Conservation (phyloP, 2,797 vertebrate genomes). For the Delichon dasypus region DNA sequence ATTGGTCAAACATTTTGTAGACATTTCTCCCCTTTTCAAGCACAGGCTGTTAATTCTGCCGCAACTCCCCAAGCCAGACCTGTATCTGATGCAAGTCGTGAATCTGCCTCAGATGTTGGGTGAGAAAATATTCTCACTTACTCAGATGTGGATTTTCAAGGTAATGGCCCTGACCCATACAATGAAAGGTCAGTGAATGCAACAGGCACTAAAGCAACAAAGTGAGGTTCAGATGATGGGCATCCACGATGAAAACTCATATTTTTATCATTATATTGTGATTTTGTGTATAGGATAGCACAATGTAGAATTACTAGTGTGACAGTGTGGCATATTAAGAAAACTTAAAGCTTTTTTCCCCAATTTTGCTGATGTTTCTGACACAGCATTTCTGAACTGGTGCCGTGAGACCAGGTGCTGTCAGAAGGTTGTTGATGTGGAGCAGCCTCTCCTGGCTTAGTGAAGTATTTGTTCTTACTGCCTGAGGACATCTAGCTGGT, state of each 20-base stretch:
- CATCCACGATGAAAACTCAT: background rate
- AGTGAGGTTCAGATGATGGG: background rate
- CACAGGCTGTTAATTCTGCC: background rate
- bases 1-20: background rate
- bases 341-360: background rate
- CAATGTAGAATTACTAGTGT: background rate
- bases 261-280: background rate
- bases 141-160: background rate
- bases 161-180: background rate
- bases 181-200: background rate
- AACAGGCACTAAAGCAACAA: background rate
- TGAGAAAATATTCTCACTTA: background rate
- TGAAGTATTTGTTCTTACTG: background rate
- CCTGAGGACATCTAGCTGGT: background rate
- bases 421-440: background rate
- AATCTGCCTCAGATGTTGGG: background rate
- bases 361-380: background rate
- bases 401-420: background rate
- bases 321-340: background rate
- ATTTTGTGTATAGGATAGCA: background rate
- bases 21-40: background rate
- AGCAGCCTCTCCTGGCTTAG: background rate
- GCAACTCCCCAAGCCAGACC: background rate
- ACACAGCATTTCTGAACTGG: background rate
- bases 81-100: background rate